Percentiles rank a stretch among this genome's conserved stretches.
Conservation (phyloP, 2,797 vertebrate genomes). For the Enteromius treurensis region DNA sequence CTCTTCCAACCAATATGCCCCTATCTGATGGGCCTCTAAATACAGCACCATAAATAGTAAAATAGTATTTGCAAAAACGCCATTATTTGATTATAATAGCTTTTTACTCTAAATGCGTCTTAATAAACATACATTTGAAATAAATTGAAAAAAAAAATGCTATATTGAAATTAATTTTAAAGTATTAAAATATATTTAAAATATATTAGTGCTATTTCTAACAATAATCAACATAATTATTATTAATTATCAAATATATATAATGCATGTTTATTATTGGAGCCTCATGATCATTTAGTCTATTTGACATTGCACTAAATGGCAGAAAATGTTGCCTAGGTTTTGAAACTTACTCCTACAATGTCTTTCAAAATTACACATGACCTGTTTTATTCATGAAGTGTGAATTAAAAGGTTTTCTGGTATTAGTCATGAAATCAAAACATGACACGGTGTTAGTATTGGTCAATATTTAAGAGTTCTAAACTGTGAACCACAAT, state of each 20-base stretch:
- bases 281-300: background rate
- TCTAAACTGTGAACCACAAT: too few relatives aligned
- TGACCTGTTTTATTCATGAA: background rate
- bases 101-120: background rate
- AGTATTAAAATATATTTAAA: too few relatives aligned
- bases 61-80: background rate
- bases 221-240: background rate
- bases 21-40: background rate
- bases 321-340: background rate
- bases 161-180: background rate
- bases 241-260: background rate
- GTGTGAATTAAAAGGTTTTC: background rate
- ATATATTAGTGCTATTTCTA: background rate
- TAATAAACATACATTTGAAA: background rate
- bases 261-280: background rate
- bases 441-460: background rate
- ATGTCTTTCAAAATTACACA: background rate
- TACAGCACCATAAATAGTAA: background rate
- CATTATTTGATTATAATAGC: background rate
- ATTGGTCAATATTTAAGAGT: background rate
- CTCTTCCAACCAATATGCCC: background rate
- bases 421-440: background rate
- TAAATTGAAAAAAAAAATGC: background rate
- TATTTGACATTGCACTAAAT: background rate
- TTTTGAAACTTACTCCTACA: background rate